Conservation (phyloP, 2,888 invertebrate species). For the Doris montereyensis region DNA sequence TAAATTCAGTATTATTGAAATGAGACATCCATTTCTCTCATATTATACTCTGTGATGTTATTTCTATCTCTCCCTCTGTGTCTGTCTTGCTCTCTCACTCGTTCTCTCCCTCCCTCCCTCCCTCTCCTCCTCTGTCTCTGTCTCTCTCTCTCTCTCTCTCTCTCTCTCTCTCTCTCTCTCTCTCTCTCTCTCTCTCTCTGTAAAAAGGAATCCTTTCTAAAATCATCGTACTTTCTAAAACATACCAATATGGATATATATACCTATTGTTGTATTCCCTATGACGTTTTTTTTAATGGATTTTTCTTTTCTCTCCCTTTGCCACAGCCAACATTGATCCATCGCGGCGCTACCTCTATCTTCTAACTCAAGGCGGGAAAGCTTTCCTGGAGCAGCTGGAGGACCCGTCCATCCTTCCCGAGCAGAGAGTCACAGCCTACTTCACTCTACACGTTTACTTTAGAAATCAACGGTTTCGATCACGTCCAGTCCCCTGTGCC, state of each 20-base stretch:
- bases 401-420: conserved; percentile 60
- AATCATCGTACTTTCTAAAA: no score
- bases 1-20: no score
- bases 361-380: conserved; percentile 68
- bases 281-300: background rate
- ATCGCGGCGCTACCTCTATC: conserved; percentile 66
- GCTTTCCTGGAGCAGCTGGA: conserved; percentile 72
- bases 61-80: no score
- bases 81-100: no score
- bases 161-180: no score
- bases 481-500: conserved; percentile 68
- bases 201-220: no score
- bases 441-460: conserved; percentile 70
- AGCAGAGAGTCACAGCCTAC: conserved; percentile 58
- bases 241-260: background rate
- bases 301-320: background rate
- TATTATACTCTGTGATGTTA: no score
- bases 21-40: no score
- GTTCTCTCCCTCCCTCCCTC: no score
- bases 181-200: no score
- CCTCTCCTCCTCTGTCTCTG: no score
- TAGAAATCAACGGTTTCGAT: conserved; percentile 70
- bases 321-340: conserved; percentile 69
- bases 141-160: no score
- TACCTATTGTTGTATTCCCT: background rate